These are phyloP conservation scores for Atta texana DNA, from an alignment of 1,140 invertebrate species.

Conservation along the genomic window DNA sequence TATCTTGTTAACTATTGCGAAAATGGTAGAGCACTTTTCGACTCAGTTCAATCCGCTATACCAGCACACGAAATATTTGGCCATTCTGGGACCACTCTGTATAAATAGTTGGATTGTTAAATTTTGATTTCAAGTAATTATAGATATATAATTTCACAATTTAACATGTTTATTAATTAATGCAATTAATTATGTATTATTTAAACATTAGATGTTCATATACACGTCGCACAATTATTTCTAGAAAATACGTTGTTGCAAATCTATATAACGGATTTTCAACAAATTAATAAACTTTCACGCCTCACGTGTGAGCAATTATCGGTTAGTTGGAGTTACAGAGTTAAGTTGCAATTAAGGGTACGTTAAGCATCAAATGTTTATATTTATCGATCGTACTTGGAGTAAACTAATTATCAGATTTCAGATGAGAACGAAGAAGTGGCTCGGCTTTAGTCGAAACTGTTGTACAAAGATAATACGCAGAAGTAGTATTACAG, in stretches of 20 bases:
- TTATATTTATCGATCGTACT: conserved; percentile 2
- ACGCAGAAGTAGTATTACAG: not conserved
- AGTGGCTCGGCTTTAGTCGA: not conserved
- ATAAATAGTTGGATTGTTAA: not conserved
- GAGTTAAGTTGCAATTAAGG: not conserved
- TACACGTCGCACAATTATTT: not conserved
- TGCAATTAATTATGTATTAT: conserved; percentile 2
- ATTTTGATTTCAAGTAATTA: not conserved
- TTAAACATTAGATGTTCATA: not conserved
- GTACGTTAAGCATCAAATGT: conserved; percentile 7
- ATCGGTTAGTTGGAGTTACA: conserved; percentile 34
- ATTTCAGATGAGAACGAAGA: conserved; percentile 4
- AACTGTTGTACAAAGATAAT: conserved; percentile 6
- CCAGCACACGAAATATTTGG: no score
- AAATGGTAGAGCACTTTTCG: no score
- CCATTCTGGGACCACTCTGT: no score
- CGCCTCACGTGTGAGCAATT: not conserved
- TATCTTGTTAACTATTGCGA: no score
- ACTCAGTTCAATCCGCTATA: no score
- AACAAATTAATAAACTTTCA: not conserved
- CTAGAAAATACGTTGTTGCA: not conserved
- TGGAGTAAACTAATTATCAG: conserved; percentile 25
- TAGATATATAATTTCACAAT: not conserved
- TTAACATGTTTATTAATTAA: conserved; percentile 5
- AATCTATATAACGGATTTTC: not conserved